Base-by-base conservation (phyloP, 2,888 invertebrate genomes). In the Melangyna quadrimaculata region DNA sequence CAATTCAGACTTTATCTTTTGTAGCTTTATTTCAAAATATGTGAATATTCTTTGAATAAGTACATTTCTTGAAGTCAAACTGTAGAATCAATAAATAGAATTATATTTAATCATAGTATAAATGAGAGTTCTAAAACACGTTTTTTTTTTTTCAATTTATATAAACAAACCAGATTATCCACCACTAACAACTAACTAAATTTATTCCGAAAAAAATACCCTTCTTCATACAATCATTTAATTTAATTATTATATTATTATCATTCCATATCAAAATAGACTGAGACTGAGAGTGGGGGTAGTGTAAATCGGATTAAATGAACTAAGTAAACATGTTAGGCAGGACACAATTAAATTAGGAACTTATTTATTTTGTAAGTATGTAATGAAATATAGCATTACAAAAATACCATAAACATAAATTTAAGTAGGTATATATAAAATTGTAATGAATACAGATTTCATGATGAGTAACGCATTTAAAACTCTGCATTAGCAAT, bases 401-500 rank as follows among this genome's bases (percentile, higher is more conserved):
- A 27, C 6, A 43, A n/a, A n/a, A n/a, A n/a, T n/a, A n/a, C n/a
- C 10, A n/a, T 17, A 14, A n/a, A 2, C 45, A 19, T 45, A 0
- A 5, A 24, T 35, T 0, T 12, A 32, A 7, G 10, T 7, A 14
- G 14, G 3, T 22, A 45, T 22, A 0, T 45, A 48, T 48, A 19
- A 7, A 53, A 9, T 37, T 1, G 37, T 1, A 24, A 37, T 40
- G 24, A 24, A 3, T 29, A 22, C 9, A 35, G 10, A 73, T 65
- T 17, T 59, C 22, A 40, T 22, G 59, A 65, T 67, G 71, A 71
- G 67, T 72, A 72, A 77, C 53, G 35, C 48, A 65, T 57, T 74
- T 40, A 55, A 74, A 74, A 63, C 4, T 37, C 19, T 51, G 22
- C 45, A 29, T 17, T 65, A 22, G 45, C 32, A 37, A 55, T 61